Percentiles rank a stretch among this genome's conserved stretches.
Conservation (phyloP, 2,797 vertebrate species). For the Squalus acanthias region DNA sequence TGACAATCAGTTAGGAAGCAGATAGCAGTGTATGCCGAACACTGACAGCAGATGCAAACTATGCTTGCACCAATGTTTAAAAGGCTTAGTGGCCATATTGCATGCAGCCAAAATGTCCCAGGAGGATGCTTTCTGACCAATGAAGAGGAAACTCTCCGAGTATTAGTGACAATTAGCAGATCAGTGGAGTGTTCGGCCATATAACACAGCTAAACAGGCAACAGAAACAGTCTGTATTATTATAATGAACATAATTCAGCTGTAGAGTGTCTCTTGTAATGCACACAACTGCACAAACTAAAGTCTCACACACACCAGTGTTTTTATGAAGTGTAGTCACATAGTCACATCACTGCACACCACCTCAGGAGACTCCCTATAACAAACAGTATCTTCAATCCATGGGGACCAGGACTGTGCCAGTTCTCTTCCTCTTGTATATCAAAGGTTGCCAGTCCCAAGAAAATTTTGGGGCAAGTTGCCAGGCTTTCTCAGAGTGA, state of each 20-base stretch:
- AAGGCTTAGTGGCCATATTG: not conserved
- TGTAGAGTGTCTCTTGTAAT: not conserved
- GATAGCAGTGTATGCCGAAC: not conserved
- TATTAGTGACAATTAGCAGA: not conserved
- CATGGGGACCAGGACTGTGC: not conserved
- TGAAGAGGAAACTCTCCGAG: not conserved
- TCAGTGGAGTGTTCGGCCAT: not conserved
- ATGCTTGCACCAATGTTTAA: not conserved
- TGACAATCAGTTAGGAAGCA: not conserved
- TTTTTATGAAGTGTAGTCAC: not conserved
- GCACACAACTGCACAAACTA: not conserved
- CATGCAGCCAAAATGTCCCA: not conserved
- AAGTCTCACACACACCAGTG: not conserved
- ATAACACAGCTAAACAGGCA: not conserved
- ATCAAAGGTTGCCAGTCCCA: not conserved
- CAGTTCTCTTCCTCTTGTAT: conserved; percentile 16
- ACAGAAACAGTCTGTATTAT: not conserved
- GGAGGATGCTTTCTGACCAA: not conserved
- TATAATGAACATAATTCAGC: not conserved
- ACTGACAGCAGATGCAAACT: not conserved
- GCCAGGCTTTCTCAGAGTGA: not conserved
- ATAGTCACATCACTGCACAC: not conserved
- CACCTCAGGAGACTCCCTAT: not conserved
- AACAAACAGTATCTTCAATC: not conserved
- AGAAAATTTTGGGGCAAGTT: not conserved